Evolutionary conservation across 2,797 vertebrate species (phyloP), one percentile per base, ranked within the genome.

Genomic region (Pempheris klunzingeri): DNA sequence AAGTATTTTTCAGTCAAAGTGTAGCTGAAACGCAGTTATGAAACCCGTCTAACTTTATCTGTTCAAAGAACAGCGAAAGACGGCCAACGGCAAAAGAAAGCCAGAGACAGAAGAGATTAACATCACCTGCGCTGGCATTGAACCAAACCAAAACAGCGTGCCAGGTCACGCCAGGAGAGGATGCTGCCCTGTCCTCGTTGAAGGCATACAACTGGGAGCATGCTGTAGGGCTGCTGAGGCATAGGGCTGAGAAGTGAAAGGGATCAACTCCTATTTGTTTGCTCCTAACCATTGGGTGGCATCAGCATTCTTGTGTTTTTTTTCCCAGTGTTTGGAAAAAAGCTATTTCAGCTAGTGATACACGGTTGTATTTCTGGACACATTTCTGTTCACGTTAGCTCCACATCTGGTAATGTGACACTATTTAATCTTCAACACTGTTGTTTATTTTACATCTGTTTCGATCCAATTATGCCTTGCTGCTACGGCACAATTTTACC

Each of bases 41-140:
- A 94, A 92, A 92, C 84, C 77, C 62, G 63, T 92, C 85, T 65
- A 46, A 85, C 73, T 81, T 89, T 74, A 87, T 92, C 83, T 79
- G 80, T 54, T 91, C 86, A 82, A 80, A 69, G 78, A 65, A 79
- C 85, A 84, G 69, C 59, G 15, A 91, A 90, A 75, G 82, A 87
- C 76, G 65, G 90, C 93, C 87, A n/a, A 78, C 66, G 90, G 92
- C 90, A 87, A 90, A 91, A 91, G 85, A 89, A 90, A 88, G 77
- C 73, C 77, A 63, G 75, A 88, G 89, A 91, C 90, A 91, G 86
- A 91, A 90, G 61, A 50, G 71, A 94, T 94, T 90, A 93, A 13
- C 86, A 57, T 92, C 90, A 93, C 90, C 93, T 94, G 89, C 24
- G 47, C 83, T 87, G 83, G 88, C 88, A 82, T 61, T 79, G 88